Evolutionary conservation across 2,888 invertebrate species (phyloP).

Genomic region (Oxyscelio sp.): DNA sequence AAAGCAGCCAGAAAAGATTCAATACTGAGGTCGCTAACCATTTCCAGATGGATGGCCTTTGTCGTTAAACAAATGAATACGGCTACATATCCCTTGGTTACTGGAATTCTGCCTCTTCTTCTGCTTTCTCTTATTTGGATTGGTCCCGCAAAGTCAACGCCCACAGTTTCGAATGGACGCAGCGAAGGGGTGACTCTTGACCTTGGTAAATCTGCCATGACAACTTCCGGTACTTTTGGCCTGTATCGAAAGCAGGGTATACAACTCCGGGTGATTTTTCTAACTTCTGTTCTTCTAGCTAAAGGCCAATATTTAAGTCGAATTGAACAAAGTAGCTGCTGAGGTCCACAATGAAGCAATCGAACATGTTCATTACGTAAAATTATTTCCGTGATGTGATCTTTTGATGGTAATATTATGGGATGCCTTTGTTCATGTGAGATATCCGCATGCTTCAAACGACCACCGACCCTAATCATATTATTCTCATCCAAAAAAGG

Average conservation of each 20-base stretch:
- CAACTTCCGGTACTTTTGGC: constrained; percentile 25
- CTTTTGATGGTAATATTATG: background rate
- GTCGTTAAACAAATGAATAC: background rate
- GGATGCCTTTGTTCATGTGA: constrained; percentile 2
- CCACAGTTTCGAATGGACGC: constrained; percentile 17
- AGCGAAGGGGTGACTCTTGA: constrained; percentile 57
- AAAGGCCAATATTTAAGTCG: constrained; percentile 12
- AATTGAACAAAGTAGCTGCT: constrained; percentile 7
- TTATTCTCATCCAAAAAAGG: background rate
- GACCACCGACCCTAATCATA: constrained; percentile 4
- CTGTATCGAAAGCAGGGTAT: constrained; percentile 46
- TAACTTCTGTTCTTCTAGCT: constrained; percentile 24
- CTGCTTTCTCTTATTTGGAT: background rate
- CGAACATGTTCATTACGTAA: background rate
- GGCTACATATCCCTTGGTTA: constrained; percentile 5
- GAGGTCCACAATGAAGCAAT: constrained; percentile 6
- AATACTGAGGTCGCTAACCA: background rate
- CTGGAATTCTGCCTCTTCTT: background rate
- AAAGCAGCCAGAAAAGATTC: background rate
- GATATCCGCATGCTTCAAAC: background rate
- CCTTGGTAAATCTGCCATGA: constrained; percentile 40
- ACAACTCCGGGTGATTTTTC: constrained; percentile 30
- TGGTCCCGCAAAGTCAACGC: background rate
- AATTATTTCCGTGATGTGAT: background rate
- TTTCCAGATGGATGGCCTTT: background rate